Base-by-base conservation (phyloP, 2,113 vertebrate species). In the Rhodinocichla rosea region DNA sequence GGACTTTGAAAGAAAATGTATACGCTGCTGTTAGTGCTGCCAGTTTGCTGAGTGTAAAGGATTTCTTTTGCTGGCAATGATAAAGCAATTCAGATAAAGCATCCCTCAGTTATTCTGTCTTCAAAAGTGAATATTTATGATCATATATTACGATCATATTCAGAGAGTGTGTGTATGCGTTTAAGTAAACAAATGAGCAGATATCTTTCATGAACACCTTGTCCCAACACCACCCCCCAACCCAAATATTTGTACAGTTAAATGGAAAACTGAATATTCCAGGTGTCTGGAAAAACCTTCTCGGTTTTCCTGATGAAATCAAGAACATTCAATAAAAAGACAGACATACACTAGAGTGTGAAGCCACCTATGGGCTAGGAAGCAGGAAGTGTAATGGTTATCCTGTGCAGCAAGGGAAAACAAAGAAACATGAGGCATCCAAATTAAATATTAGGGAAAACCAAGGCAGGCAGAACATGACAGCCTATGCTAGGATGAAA, bases 331-430 rank as follows among this genome's bases (percentile, higher is more conserved):
- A 8, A 14, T 7, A 83, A 64, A 88, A 95, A 89, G 19, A 22
- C 78, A 87, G 65, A 91, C 47, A 73, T 16, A 64, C 13, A 53
- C 8, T 47, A 32, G 42, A 50, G 27, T 57, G 65, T 73, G 74
- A 91, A 85, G 65, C 37, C 42, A 79, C 32, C 53, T 60, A 37
- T 42, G 74, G 40, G 57, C 74, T 74, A 83, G 55, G 59, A 90
- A 86, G 39, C n/a, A 87, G 62, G 73, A 87, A 71, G 11, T 24
- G 7, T 10, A 56, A 76, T 9, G 3, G 3, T 78, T 60, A 79
- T 42, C 33, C 28, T 70, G 47, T 15, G n/a, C 59, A 87, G 69
- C 78, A 92, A 59, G 74, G 60, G 37, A 55, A 94, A 92, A 69
- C 47, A 71, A 78, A 71, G 73, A 82, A 76, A 73, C 30, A 15